A percentile compares a stretch with the other conserved stretches of the same genome.
Conservation (phyloP, 2,888 invertebrate genomes). For the Cheilosia soror region DNA sequence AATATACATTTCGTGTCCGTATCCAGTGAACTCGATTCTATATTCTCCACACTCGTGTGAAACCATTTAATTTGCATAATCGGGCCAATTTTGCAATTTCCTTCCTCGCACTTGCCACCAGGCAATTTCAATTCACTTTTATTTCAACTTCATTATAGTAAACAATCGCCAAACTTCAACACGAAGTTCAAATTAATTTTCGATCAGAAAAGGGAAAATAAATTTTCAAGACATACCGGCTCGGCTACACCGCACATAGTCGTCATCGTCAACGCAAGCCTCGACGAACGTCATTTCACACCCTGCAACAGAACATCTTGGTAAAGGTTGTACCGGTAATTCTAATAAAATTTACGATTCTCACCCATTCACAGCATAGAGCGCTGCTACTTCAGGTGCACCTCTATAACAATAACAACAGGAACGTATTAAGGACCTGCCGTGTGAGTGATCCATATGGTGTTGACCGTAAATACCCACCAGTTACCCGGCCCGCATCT, state of each 20-base stretch:
- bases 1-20: neutral
- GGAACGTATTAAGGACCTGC: slow-evolving; percentile 51
- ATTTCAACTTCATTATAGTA: slow-evolving; percentile 17
- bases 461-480: slow-evolving; percentile 54
- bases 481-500: slow-evolving; percentile 4
- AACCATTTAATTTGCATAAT: slow-evolving; percentile 47
- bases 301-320: slow-evolving; percentile 36
- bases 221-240: neutral
- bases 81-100: slow-evolving; percentile 31
- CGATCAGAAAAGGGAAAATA: slow-evolving; percentile 2
- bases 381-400: slow-evolving; percentile 72
- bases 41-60: neutral
- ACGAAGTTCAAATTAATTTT: slow-evolving; percentile 40
- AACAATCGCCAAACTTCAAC: slow-evolving; percentile 29
- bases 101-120: slow-evolving; percentile 1
- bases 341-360: slow-evolving; percentile 74
- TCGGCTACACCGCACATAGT: neutral
- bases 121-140: no score
- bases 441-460: slow-evolving; percentile 22
- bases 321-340: slow-evolving; percentile 12
- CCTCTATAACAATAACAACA: neutral
- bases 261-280: slow-evolving; percentile 17
- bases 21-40: neutral
- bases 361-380: slow-evolving; percentile 62
- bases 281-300: slow-evolving; percentile 66